Percentiles rank a stretch among this genome's conserved stretches.
phyloP scores from a whole-genome alignment of 2,113 vertebrate genomes.

The Microtus oregoni region DNA sequence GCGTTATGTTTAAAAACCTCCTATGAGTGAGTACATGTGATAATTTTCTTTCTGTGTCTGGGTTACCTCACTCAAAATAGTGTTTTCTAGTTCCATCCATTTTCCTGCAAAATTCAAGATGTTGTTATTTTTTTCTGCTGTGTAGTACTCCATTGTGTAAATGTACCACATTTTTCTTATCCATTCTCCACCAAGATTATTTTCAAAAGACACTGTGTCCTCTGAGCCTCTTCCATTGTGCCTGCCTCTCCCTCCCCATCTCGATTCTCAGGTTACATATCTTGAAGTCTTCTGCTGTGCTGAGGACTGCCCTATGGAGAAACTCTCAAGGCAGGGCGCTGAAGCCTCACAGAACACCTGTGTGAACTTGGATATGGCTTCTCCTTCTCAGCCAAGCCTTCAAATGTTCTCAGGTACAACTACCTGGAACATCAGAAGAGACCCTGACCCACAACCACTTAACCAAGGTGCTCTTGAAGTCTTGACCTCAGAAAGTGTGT shows the following conservation, averaged over 20 bases:
- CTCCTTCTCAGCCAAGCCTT: not conserved
- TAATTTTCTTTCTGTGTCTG: too few relatives aligned
- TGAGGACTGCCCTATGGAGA: not conserved
- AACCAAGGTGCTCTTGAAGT: not conserved
- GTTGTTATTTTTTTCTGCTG: too few relatives aligned
- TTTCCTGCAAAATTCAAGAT: too few relatives aligned
- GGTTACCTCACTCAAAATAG: too few relatives aligned
- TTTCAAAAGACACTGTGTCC: not conserved
- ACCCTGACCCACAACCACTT: not conserved
- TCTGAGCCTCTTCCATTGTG: not conserved
- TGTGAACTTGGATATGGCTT: not conserved
- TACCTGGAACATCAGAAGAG: not conserved
- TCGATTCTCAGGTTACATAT: not conserved
- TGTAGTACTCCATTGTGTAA: too few relatives aligned
- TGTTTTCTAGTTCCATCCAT: too few relatives aligned
- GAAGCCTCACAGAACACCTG: not conserved
- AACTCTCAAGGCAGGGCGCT: not conserved
- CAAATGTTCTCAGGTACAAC: not conserved
- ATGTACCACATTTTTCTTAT: too few relatives aligned
- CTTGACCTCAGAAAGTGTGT: not conserved
- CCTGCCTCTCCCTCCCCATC: not conserved
- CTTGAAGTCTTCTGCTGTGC: not conserved
- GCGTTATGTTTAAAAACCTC: too few relatives aligned
- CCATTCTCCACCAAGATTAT: too few relatives aligned
- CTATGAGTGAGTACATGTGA: too few relatives aligned